Evolutionary conservation across 2,888 invertebrate genomes (phyloP).

Genomic region (Mactromeris polynyma): DNA sequence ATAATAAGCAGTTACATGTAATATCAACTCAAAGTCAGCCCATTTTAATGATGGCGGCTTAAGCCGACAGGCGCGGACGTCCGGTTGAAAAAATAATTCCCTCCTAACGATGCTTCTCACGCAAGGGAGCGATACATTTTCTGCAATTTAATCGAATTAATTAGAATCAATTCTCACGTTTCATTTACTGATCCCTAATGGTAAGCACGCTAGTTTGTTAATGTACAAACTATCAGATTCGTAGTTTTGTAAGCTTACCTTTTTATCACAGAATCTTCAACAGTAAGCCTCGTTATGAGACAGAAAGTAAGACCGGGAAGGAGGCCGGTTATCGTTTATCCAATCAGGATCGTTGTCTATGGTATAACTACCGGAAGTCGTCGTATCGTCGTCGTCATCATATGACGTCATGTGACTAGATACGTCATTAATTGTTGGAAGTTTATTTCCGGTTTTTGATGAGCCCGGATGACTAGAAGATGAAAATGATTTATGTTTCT

Average conservation of each 20-base stretch:
- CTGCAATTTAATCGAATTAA: conserved; percentile 1
- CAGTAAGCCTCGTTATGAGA: conserved; percentile 70
- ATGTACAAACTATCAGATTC: not conserved
- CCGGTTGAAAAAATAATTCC: conserved; percentile 4
- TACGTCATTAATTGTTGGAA: conserved; percentile 54
- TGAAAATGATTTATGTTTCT: conserved; percentile 41
- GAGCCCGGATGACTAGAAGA: conserved; percentile 26
- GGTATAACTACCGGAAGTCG: conserved; percentile 70
- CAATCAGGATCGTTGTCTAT: conserved; percentile 70
- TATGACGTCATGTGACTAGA: conserved; percentile 62
- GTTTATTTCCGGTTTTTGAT: conserved; percentile 34
- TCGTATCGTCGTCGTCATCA: conserved; percentile 71
- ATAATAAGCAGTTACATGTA: not conserved
- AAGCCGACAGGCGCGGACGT: not conserved
- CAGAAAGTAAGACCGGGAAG: conserved; percentile 57
- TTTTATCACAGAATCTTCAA: conserved; percentile 49
- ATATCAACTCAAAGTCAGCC: not conserved
- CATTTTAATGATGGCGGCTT: not conserved
- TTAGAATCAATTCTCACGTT: not conserved
- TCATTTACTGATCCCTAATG: not conserved
- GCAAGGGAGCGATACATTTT: not conserved
- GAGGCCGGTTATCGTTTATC: conserved; percentile 53
- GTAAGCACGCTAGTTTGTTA: not conserved
- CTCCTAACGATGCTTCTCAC: not conserved
- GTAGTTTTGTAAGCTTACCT: not conserved